Conservation (phyloP, 2,888 invertebrate genomes). For the Blera fallax region DNA sequence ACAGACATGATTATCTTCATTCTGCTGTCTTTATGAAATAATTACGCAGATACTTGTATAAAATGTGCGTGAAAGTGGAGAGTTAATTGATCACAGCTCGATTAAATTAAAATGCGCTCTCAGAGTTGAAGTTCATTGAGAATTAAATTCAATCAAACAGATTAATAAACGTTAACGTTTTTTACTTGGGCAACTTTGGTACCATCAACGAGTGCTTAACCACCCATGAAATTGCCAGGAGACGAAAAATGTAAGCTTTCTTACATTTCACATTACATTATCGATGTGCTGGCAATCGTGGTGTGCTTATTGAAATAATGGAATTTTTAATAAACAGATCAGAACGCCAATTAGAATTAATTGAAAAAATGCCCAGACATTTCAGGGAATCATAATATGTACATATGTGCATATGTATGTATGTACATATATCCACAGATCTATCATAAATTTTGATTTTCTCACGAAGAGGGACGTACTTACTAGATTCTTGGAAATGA, state of each 20-base stretch:
- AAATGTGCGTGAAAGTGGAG: conserved; percentile 8
- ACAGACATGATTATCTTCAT: conserved; percentile 15
- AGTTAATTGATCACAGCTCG: not conserved
- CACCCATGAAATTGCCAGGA: not conserved
- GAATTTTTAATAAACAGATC: too few species aligned
- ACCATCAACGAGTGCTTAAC: not conserved
- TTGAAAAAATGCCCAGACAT: too few species aligned
- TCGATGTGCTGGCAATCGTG: too few species aligned
- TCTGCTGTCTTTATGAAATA: conserved; percentile 32
- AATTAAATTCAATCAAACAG: not conserved
- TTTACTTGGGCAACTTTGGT: not conserved
- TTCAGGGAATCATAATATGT: too few species aligned
- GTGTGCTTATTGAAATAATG: too few species aligned
- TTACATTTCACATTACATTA: not conserved
- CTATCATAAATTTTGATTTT: too few species aligned
- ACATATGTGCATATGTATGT: too few species aligned
- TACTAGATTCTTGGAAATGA: too few species aligned
- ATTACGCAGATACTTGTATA: conserved; percentile 16
- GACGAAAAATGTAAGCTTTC: not conserved
- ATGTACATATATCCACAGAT: too few species aligned
- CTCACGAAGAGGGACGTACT: too few species aligned
- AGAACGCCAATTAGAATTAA: too few species aligned
- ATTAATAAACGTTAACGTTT: not conserved
- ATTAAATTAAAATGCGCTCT: not conserved
- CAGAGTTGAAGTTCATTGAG: not conserved